Base-by-base conservation (phyloP, 2,888 invertebrate species). In the Synanthedon myopaeformis region DNA sequence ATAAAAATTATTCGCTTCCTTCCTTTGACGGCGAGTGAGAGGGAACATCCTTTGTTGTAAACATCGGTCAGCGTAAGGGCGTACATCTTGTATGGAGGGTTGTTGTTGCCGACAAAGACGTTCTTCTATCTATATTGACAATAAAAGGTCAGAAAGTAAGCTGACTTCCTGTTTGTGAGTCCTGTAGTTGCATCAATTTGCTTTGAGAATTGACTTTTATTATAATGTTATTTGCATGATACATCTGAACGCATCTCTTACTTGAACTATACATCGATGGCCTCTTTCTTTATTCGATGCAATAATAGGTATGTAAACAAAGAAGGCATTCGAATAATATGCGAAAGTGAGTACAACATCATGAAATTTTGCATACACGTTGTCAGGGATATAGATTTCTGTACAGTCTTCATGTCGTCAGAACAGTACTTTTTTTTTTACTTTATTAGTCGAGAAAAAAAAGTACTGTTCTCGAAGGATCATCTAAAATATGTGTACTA, bases 1-100 rank as follows among this genome's bases (percentile, higher is more conserved):
- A 76, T 76, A 77, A 81, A 75, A 69, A 82, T 79, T 66, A 76
- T 74, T 73, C 72, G 71, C 74, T 79, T 80, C 80, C 79, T 79
- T 78, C 78, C 80, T 77, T 59, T 60, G 62, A 58, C 60, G 59
- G 61, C 55, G 61, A 65, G 35, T 35, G 35, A 49, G 62, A 66
- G 19, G 13, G 49, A 49, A 49, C 3, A 23, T 49, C 49, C 23
- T 17, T 49, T 49, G 49, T 49, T 49, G 23, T 17, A 49, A 14
- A 45, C 14, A 45, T 59, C 55, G 62, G 62, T 62, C 64, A 63
- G 58, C 45, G 12, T 45, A 62, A 62, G 69, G 70, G 70, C 69
- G 70, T 66, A 64, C 55, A 62, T 67, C 66, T 69, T 62, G 63
- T 67, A 63, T 56, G 59, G 57, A 64, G 59, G 55, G 56, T 49